These are phyloP conservation scores for Xanthostigma xanthostigma DNA, from an alignment of 2,888 invertebrate species.

Conservation along the genomic window DNA sequence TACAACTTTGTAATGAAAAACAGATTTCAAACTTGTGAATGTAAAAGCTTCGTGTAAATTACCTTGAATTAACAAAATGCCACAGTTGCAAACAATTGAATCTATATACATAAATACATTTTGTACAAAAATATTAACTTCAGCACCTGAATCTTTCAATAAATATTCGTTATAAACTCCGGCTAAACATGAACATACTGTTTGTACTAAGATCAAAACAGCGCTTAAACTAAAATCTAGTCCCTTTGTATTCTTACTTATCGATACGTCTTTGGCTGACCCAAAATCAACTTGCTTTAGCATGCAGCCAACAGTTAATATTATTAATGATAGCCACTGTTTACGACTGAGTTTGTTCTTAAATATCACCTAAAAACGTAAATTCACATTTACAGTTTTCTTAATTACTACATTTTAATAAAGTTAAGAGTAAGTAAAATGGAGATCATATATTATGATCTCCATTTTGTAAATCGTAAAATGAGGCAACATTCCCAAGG, in stretches of 20 bases:
- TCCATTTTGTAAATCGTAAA: too few species aligned
- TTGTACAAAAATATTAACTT: constrained; percentile 81
- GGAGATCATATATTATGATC: too few species aligned
- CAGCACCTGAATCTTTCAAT: constrained; percentile 68
- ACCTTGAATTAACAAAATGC: constrained; percentile 52
- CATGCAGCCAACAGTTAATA: constrained; percentile 81
- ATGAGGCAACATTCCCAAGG: too few species aligned
- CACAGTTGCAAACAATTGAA: constrained; percentile 81
- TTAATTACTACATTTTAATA: too few species aligned
- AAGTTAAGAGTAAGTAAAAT: too few species aligned
- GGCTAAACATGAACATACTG: constrained; percentile 82
- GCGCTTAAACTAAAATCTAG: constrained; percentile 42
- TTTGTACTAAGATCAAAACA: constrained; percentile 56
- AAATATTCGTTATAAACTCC: constrained; percentile 94
- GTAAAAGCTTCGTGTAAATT: constrained; percentile 46
- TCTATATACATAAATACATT: constrained; percentile 93
- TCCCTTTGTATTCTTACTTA: constrained; percentile 23
- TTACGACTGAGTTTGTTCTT: constrained; percentile 60
- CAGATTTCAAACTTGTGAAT: constrained; percentile 33
- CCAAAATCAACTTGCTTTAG: constrained; percentile 62
- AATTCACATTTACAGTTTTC: constrained; percentile 8
- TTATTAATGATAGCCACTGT: constrained; percentile 81
- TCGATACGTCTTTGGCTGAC: constrained; percentile 3
- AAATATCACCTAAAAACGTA: constrained; percentile 59
- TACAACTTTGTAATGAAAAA: constrained; percentile 55